Conservation (phyloP, 2,113 vertebrate species). For the Prunella himalayana region DNA sequence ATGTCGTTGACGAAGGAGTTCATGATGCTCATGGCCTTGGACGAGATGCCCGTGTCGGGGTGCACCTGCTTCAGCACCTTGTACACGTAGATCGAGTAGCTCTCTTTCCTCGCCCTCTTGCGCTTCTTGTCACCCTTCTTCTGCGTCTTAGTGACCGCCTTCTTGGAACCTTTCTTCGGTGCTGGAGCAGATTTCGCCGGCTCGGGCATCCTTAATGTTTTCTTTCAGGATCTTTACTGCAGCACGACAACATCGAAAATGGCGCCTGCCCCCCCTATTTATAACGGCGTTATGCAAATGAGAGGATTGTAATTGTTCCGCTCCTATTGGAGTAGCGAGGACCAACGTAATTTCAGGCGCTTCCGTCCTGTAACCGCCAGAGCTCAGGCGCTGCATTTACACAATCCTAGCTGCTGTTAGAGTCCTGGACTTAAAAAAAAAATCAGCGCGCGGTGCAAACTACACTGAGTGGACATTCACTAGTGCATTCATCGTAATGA, state of each 20-base stretch:
- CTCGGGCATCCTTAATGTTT: not conserved
- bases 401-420: fast-evolving
- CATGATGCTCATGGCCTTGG: conserved; percentile 76
- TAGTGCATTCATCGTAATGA: fast-evolving
- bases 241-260: not conserved
- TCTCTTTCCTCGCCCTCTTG: conserved; percentile 42
- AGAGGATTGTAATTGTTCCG: not conserved
- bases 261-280: not conserved
- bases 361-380: not conserved
- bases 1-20: conserved; percentile 72
- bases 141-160: conserved; percentile 68
- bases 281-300: not conserved
- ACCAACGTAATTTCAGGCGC: not conserved
- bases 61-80: conserved; percentile 82
- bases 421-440: fast-evolving
- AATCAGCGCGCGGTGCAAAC: fast-evolving
- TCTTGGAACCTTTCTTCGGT: conserved; percentile 74
- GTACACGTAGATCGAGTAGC: conserved; percentile 76
- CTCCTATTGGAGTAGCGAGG: not conserved
- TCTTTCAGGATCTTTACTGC: not conserved
- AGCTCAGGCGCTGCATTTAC: not conserved
- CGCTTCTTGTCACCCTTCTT: conserved; percentile 74
- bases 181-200: conserved; percentile 65
- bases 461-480: fast-evolving
- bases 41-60: conserved; percentile 79